Evolutionary conservation across 2,888 invertebrate species (phyloP).

Genomic region (Venusia cambrica): DNA sequence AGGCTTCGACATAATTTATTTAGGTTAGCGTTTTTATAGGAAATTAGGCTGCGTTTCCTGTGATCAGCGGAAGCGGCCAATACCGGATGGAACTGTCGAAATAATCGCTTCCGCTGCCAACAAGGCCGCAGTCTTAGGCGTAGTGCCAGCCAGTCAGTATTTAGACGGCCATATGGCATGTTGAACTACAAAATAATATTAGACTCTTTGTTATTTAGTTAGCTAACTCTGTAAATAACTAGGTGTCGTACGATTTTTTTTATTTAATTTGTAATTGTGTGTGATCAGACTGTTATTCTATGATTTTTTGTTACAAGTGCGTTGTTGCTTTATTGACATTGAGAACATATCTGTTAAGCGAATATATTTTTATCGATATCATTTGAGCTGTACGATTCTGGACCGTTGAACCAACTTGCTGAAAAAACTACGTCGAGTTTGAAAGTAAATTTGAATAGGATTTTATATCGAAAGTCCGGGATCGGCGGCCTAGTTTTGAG

Average conservation of each 20-base stretch:
- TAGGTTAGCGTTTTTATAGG: slow-evolving; percentile 51
- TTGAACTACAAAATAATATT: slow-evolving; percentile 66
- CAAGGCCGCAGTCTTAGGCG: slow-evolving; percentile 33
- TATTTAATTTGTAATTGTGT: slow-evolving; percentile 80
- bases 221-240: slow-evolving; percentile 80
- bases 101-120: slow-evolving; percentile 3
- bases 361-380: slow-evolving; percentile 42
- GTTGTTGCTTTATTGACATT: slow-evolving; percentile 74
- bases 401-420: not conserved
- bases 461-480: no score
- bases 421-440: not conserved
- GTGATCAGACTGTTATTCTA: slow-evolving; percentile 79
- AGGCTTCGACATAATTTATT: slow-evolving; percentile 53
- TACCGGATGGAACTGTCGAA: not conserved
- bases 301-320: slow-evolving; percentile 77
- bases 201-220: slow-evolving; percentile 80
- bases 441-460: no score
- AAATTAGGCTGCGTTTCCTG: slow-evolving; percentile 19
- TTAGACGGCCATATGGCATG: slow-evolving; percentile 61
- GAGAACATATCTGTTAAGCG: slow-evolving; percentile 69
- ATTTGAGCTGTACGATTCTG: not conserved
- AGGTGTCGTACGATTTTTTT: slow-evolving; percentile 66
- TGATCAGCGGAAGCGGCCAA: slow-evolving; percentile 5
- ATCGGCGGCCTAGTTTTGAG: slow-evolving; percentile 44
- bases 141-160: slow-evolving; percentile 69